Percentiles rank a stretch among this genome's conserved stretches.
Conservation (phyloP, 2,797 vertebrate species). For the Fundulus diaphanus region DNA sequence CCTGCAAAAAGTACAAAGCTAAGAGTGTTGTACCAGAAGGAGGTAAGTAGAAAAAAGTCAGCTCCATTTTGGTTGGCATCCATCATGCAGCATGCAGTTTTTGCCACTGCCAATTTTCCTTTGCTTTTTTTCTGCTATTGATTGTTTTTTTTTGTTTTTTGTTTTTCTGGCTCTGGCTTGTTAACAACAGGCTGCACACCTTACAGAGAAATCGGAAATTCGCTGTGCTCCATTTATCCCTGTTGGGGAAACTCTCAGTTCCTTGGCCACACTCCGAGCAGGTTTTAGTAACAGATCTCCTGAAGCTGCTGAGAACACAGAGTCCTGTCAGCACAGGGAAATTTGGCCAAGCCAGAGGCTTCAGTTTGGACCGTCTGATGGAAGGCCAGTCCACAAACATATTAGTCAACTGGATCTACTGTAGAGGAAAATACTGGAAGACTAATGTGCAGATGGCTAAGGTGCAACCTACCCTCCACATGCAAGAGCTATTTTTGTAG, state of each 20-base stretch:
- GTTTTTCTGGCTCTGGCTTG: conserved; percentile 32
- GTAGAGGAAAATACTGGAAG: conserved; percentile 29
- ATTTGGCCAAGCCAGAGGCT: conserved; percentile 8
- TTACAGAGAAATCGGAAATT: conserved; percentile 25
- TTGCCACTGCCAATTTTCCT: conserved; percentile 46
- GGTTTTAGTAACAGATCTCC: conserved; percentile 40
- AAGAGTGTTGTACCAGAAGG: conserved; percentile 49
- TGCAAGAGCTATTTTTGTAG: conserved; percentile 44
- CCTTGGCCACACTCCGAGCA: conserved; percentile 12
- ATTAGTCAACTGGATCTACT: conserved; percentile 10
- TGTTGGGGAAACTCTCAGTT: conserved; percentile 12
- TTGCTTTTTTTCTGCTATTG: conserved; percentile 52
- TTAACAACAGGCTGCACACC: conserved; percentile 39
- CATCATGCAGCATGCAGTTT: conserved; percentile 46
- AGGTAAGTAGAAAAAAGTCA: conserved; percentile 61
- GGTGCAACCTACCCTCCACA: conserved; percentile 32
- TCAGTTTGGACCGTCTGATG: conserved; percentile 37
- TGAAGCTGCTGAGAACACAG: conserved; percentile 22
- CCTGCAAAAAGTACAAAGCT: conserved; percentile 43
- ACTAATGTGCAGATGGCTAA: conserved; percentile 33
- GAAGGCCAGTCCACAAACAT: conserved; percentile 32
- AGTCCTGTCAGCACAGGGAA: conserved; percentile 30
- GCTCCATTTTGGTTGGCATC: conserved; percentile 53
- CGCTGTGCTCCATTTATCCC: conserved; percentile 22
- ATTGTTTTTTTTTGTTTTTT: conserved; percentile 22